Evolutionary conservation across 2,888 invertebrate species (phyloP).

Genomic region (Apocheima hispidaria): DNA sequence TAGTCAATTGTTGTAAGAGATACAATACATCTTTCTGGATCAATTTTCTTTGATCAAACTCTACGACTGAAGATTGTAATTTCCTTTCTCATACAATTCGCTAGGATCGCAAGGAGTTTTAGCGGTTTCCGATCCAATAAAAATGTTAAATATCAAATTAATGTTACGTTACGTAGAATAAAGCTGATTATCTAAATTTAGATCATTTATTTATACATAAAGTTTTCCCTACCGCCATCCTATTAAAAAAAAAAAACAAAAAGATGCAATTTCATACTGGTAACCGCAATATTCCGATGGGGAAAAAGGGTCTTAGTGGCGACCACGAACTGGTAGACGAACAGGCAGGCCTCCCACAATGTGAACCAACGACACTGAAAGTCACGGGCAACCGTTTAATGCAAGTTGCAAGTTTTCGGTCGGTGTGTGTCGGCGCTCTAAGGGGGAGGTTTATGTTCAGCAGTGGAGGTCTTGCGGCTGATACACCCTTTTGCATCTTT

Average conservation of each 20-base stretch:
- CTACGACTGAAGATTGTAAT: not conserved
- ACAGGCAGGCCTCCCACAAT: no score
- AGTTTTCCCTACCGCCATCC: not conserved
- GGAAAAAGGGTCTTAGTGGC: no score
- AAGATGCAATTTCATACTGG: conserved; percentile 71
- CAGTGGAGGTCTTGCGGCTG: no score
- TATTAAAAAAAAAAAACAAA: conserved; percentile 59
- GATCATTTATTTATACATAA: not conserved
- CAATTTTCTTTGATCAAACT: not conserved
- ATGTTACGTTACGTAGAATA: not conserved
- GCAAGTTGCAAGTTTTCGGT: no score
- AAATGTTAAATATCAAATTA: not conserved
- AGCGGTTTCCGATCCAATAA: not conserved
- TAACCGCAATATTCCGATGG: conserved; percentile 73
- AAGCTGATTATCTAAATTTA: not conserved
- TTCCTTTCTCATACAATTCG: not conserved
- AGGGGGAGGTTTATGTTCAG: no score
- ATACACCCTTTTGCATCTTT: conserved; percentile 63
- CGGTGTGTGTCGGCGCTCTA: no score
- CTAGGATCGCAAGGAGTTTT: no score
- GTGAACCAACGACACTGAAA: no score
- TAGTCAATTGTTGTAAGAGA: not conserved
- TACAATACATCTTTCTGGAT: not conserved
- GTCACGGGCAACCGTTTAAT: no score
- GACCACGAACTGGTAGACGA: no score